Base-by-base conservation (phyloP, 2,797 vertebrate species). In the Siniperca scherzeri region DNA sequence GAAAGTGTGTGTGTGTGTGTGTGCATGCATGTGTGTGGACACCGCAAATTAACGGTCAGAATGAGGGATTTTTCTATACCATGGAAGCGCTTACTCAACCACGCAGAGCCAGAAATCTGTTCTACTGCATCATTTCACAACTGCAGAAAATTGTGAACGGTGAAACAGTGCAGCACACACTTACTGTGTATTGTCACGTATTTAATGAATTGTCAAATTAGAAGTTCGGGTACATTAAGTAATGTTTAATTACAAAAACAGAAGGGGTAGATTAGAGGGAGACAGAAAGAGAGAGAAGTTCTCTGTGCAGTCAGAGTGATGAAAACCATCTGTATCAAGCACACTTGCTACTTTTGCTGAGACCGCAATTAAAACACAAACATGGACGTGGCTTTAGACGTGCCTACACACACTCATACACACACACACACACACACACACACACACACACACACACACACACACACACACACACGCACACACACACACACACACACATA, bases 321-420 rank as follows among this genome's bases (percentile, higher is more conserved):
- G 94, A 95, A 95, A 96, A 96, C 93, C 96, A 96, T 94, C 93
- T 95, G 96, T 88, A 92, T 92, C 61, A 53, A 90, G 91, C 94
- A 94, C 94, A 94, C 94, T 94, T 95, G 93, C 95, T 94, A 93
- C 93, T 94, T 94, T 92, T 94, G 93, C 93, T 92, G 94, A 96
- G 94, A 92, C 94, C 93, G 88, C 94, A 93, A 94, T 93, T 95
- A 94, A 95, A 95, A 92, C 80, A 88, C 88, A 92, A 60, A 72
- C 81, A 67, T 25, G 42, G 60, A 89, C 84, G 46, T 79, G 81
- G 86, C 78, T 77, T 72, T 82, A 72, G 80, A 80, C 40, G 13
- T 82, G 76, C 68, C 66, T 79, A 69, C 53, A 71, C 72, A 50
- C 73, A 52, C 69, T 68, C 53, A 70, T 72, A 72, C 82, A 81